Base-by-base conservation (phyloP, 2,888 invertebrate species). In the Nymphalis polychloros region DNA sequence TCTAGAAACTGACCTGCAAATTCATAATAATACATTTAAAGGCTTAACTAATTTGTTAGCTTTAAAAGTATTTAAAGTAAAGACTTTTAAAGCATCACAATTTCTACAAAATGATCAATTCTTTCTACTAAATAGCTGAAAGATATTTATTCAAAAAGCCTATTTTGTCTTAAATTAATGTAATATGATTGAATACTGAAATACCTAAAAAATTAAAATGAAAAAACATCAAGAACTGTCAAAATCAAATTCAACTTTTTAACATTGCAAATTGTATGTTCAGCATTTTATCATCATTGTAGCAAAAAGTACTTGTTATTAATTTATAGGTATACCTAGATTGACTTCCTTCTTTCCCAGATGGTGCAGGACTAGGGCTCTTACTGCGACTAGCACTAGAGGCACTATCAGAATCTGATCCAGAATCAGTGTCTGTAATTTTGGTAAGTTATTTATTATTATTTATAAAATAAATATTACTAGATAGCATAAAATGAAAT, bases 381-480 rank as follows among this genome's bases (percentile, higher is more conserved):
- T 88, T 88, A 71, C 92, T 92, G 65, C 77, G 86, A 73, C 92
- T 92, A 0, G 80, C 89, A 78, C 92, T 92, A 0, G 92, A 92
- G 0, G 81, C 91, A 75, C 92, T 92, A 50, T 93, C 93, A 2
- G 93, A 93, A 71, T 93, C 93, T 0, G 92, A 90, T 0, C 92
- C 92, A 0, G 92, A 92, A 70, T 93, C 93, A 48, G 90, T 87
- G 60, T 89, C 90, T 92, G 75, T 55, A 81, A 79, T 7, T 41
- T 27, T 41, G n/a, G 0, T 23, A 8, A 16, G 7, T 16, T 53
- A 17, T 27, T 27, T 0, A 17, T 52, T 23, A 20, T 8, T 3
- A 27, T 23, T 23, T 27, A 23, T 13, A 13, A 3, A 23, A 13
- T 16, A 6, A 23, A 10, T 13, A 23, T 23, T 20, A 1, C 16